phyloP scores from a whole-genome alignment of 2,113 vertebrate species.

The Boleophthalmus pectinirostris region DNA sequence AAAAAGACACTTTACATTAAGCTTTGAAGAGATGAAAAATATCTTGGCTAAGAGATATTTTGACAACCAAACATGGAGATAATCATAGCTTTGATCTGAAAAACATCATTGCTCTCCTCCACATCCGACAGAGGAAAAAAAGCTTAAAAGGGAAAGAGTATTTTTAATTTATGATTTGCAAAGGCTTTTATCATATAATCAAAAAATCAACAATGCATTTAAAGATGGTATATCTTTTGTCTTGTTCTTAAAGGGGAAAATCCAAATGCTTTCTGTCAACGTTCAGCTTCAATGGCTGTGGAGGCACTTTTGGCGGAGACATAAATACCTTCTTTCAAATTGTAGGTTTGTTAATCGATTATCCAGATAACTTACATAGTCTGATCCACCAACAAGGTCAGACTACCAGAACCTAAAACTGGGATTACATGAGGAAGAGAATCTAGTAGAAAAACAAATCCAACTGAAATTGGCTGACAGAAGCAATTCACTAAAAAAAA shows the following conservation, averaged over 20 bases:
- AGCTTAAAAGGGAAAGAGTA: neutral
- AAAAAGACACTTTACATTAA: neutral
- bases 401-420: neutral
- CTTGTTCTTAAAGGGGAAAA: neutral
- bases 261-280: conserved; percentile 18
- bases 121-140: conserved; percentile 17
- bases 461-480: too few species aligned
- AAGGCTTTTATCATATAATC: neutral
- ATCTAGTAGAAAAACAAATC: neutral
- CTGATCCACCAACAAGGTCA: neutral
- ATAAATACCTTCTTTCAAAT: neutral
- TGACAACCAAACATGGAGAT: conserved; percentile 35
- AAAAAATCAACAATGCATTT: neutral
- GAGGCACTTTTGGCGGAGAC: neutral
- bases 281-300: conserved; percentile 19
- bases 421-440: neutral
- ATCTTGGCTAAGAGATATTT: conserved; percentile 2
- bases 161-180: neutral
- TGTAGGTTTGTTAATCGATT: neutral
- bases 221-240: neutral
- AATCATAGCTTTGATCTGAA: conserved; percentile 21
- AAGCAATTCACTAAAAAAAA: too few species aligned
- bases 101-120: neutral
- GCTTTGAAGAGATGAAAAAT: neutral
- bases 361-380: neutral